phyloP scores from a whole-genome alignment of 2,888 invertebrate genomes.

The Drosophila longiperda region DNA sequence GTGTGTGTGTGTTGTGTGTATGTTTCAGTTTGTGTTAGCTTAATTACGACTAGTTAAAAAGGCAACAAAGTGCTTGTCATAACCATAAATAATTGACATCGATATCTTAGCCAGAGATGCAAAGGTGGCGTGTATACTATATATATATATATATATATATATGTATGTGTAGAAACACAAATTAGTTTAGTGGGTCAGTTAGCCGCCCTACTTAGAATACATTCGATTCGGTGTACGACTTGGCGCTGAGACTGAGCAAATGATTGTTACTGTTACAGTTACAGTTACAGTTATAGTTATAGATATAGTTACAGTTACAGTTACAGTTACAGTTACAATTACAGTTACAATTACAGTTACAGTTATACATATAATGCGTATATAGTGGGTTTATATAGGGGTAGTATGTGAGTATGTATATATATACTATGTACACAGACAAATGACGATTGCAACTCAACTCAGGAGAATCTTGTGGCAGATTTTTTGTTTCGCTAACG shows the following conservation, averaged over 20 bases:
- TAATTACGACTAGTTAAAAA: conserved; percentile 37
- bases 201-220: conserved; percentile 7
- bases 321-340: not conserved
- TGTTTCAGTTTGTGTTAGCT: conserved; percentile 13
- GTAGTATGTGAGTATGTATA: conserved; percentile 9
- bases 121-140: not conserved
- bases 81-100: conserved; percentile 63
- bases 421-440: conserved; percentile 35
- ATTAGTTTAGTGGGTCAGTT: conserved; percentile 1
- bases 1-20: conserved; percentile 12
- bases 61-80: conserved; percentile 60
- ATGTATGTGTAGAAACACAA: conserved; percentile 1
- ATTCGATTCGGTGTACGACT: conserved; percentile 11
- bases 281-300: conserved; percentile 13
- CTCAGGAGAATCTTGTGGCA: conserved; percentile 27
- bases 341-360: conserved; percentile 24
- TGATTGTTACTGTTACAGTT: conserved; percentile 43
- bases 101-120: conserved; percentile 31
- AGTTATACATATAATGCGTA: conserved; percentile 25
- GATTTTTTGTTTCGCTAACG: conserved; percentile 31
- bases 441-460: conserved; percentile 8
- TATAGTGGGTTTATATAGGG: conserved; percentile 7
- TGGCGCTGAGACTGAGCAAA: conserved; percentile 57
- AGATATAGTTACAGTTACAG: not conserved
- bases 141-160: not conserved